A percentile compares a stretch with the other conserved stretches of the same genome.
Conservation (phyloP, 2,888 invertebrate species). For the Oscheius sp. region DNA sequence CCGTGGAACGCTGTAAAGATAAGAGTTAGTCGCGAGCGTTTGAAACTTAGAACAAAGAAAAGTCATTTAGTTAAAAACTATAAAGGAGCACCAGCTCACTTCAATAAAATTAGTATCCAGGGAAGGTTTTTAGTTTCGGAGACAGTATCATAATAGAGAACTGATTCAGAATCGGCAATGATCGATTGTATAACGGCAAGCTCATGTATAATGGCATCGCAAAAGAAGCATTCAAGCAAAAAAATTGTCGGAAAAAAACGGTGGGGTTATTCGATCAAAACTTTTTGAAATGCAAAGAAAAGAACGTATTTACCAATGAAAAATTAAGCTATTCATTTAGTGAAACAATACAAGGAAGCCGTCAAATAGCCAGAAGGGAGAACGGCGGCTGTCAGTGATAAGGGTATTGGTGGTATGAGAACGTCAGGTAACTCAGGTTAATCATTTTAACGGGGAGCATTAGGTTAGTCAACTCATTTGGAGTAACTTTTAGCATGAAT, state of each 20-base stretch:
- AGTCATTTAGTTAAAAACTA: constrained; percentile 2
- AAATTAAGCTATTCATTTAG: not conserved
- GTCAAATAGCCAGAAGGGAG: not conserved
- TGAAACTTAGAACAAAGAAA: not conserved
- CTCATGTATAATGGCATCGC: constrained; percentile 25
- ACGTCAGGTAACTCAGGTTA: constrained; percentile 19
- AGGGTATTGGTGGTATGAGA: constrained; percentile 16
- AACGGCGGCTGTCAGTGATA: constrained; percentile 30
- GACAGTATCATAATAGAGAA: not conserved
- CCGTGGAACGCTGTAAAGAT: constrained; percentile 31
- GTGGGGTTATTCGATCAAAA: too few relatives aligned
- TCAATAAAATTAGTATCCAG: not conserved
- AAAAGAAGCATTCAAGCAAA: constrained; percentile 14
- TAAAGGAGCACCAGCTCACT: too few relatives aligned
- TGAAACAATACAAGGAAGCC: not conserved
- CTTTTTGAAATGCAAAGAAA: too few relatives aligned
- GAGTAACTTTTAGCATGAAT: too few relatives aligned
- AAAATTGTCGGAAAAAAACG: not conserved
- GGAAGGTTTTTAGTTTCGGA: constrained; percentile 1
- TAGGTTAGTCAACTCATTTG: not conserved
- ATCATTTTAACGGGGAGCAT: constrained; percentile 23
- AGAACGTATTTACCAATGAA: not conserved
- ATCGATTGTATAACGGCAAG: constrained; percentile 30
- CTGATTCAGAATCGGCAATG: constrained; percentile 32
- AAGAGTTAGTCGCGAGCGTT: constrained; percentile 4